Percentiles rank a stretch among this genome's conserved stretches.
Evolutionary conservation across 2,888 invertebrate genomes (phyloP).

Genomic region (Ennomos fuscantarius): DNA sequence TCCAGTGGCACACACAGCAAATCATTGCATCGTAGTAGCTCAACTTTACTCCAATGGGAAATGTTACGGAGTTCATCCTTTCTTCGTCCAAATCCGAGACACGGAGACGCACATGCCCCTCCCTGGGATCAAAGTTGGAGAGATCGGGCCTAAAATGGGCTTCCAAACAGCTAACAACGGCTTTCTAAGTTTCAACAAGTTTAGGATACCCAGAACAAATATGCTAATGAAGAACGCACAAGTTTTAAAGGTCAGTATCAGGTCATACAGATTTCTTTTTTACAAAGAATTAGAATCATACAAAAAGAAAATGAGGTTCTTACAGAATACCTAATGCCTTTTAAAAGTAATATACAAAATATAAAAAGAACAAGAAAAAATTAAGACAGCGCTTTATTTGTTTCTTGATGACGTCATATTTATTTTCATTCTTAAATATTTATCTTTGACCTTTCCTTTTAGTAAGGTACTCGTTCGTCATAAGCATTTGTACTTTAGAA

Average conservation of each 20-base stretch:
- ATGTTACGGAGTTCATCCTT: conserved; percentile 94
- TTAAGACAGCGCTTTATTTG: too few relatives aligned
- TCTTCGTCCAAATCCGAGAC: conserved; percentile 95
- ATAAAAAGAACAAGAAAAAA: too few relatives aligned
- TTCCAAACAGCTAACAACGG: conserved; percentile 96
- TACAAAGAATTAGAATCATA: too few relatives aligned
- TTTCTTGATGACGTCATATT: too few relatives aligned
- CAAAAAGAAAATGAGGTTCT: too few relatives aligned
- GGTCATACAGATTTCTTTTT: too few relatives aligned
- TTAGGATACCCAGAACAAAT: conserved; percentile 92
- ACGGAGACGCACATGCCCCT: conserved; percentile 93
- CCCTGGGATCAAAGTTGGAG: conserved; percentile 94
- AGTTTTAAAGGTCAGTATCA: conserved; percentile 83
- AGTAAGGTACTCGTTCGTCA: too few relatives aligned
- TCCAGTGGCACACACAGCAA: conserved; percentile 95
- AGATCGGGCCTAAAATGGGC: conserved; percentile 96
- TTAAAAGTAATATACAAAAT: too few relatives aligned
- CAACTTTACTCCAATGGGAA: conserved; percentile 92
- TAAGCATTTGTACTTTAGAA: too few relatives aligned
- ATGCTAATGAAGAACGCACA: conserved; percentile 97
- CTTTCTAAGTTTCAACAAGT: conserved; percentile 92
- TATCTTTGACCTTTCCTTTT: too few relatives aligned
- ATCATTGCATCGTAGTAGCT: conserved; percentile 95
- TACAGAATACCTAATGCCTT: too few relatives aligned
- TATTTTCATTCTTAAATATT: too few relatives aligned